A percentile compares a stretch with the other conserved stretches of the same genome.
These are phyloP conservation scores for Neelides sp. DNA, from an alignment of 1,140 invertebrate species.

Conservation along the genomic window DNA sequence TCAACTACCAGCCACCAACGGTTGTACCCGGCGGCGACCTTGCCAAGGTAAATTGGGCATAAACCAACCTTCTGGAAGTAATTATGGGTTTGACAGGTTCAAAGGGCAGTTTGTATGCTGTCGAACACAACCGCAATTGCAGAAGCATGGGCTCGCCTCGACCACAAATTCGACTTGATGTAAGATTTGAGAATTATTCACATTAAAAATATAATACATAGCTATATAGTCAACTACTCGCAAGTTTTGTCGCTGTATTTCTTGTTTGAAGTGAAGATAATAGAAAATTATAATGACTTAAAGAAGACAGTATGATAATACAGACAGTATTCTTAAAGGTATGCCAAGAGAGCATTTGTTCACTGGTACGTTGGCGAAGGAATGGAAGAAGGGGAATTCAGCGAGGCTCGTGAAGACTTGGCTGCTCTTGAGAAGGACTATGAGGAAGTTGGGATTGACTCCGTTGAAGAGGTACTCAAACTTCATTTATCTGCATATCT, in stretches of 20 bases:
- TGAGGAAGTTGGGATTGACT: slow-evolving; percentile 52
- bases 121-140: slow-evolving; percentile 64
- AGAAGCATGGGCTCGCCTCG: slow-evolving; percentile 46
- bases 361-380: slow-evolving; percentile 46
- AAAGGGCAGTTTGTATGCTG: slow-evolving; percentile 59
- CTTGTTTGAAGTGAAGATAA: no score
- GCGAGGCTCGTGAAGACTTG: slow-evolving; percentile 51
- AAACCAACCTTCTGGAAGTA: no score
- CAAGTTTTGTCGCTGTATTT: no score
- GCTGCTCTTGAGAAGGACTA: slow-evolving; percentile 53
- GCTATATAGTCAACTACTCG: no score
- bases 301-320: no score
- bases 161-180: slow-evolving; percentile 47
- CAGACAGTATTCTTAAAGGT: no score
- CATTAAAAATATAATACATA: no score
- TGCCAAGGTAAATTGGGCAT: slow-evolving; percentile 55
- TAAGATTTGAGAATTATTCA: slow-evolving; percentile 36
- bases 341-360: slow-evolving; percentile 23
- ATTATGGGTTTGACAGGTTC: no score
- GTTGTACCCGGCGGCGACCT: slow-evolving; percentile 48
- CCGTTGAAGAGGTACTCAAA: no score
- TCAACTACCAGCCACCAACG: slow-evolving; percentile 53
- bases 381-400: slow-evolving; percentile 60
- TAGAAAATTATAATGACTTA: no score
- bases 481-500: no score